Conservation (phyloP, 2,113 vertebrate genomes). For the Perccottus glenii region DNA sequence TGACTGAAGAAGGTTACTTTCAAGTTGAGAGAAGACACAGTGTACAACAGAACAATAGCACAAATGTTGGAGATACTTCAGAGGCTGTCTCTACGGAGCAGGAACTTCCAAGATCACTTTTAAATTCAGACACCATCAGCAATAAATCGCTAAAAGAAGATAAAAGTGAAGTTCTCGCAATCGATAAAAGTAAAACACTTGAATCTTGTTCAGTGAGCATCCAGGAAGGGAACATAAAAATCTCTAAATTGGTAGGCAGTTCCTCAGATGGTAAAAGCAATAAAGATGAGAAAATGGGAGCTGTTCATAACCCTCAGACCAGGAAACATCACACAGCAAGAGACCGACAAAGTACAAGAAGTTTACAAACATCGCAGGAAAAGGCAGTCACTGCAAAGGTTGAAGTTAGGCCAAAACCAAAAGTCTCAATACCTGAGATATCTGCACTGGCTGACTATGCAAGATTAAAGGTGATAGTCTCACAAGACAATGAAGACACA, state of each 20-base stretch:
- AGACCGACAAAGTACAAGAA: constrained; percentile 34
- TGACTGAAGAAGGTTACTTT: constrained; percentile 60
- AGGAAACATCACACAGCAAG: constrained; percentile 36
- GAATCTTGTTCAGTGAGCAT: constrained; percentile 26
- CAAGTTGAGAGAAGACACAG: constrained; percentile 58
- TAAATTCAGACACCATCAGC: constrained; percentile 25
- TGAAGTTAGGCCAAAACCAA: constrained; percentile 60
- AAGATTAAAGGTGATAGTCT: constrained; percentile 74
- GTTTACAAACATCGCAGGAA: constrained; percentile 11
- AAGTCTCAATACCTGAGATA: constrained; percentile 65
- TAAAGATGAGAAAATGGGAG: constrained; percentile 19
- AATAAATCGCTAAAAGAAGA: constrained; percentile 22
- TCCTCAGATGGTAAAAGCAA: constrained; percentile 20
- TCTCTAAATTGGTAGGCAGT: constrained; percentile 42
- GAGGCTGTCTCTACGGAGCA: constrained; percentile 25
- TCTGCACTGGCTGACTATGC: constrained; percentile 76
- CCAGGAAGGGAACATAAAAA: constrained; percentile 26
- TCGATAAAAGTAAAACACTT: constrained; percentile 36
- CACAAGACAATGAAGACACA: constrained; percentile 52
- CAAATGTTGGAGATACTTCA: constrained; percentile 8
- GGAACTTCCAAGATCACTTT: constrained; percentile 21
- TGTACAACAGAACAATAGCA: constrained; percentile 3
- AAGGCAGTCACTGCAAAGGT: constrained; percentile 20
- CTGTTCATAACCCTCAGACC: constrained; percentile 21
- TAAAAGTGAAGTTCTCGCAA: constrained; percentile 23